These are phyloP conservation scores for Artibeus jamaicensis DNA, from an alignment of 2,797 vertebrate species.

Conservation along the genomic window DNA sequence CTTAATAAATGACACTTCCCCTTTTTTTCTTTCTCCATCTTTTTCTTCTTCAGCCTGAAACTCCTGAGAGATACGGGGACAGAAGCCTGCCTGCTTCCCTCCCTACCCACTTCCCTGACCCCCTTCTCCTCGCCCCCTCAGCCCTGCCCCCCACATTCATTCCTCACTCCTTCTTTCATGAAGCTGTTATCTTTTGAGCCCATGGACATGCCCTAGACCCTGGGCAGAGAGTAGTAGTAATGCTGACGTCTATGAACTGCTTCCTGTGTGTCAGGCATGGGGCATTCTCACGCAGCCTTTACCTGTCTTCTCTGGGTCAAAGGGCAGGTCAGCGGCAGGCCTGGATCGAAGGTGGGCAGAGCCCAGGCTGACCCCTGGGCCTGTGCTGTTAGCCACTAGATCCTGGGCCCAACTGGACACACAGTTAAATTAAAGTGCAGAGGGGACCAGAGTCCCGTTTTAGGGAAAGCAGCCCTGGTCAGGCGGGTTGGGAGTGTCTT, in stretches of 20 bases:
- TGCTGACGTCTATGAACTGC: not conserved
- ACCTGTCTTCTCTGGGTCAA: not conserved
- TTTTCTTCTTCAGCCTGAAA: not conserved
- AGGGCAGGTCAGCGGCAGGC: not conserved
- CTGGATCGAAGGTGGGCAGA: not conserved
- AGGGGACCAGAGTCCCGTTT: not conserved
- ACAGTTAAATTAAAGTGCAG: fast-evolving
- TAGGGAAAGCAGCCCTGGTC: not conserved
- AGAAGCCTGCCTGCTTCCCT: not conserved
- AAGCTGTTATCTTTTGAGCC: not conserved
- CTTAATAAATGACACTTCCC: not conserved
- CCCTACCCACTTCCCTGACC: fast-evolving
- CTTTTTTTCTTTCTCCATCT: not conserved
- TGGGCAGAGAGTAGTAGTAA: not conserved
- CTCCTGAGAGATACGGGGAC: not conserved
- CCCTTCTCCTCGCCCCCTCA: fast-evolving
- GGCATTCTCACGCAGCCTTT: not conserved
- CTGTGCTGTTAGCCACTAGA: not conserved
- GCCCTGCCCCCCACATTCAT: not conserved
- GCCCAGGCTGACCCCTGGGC: not conserved
- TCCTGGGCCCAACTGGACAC: not conserved
- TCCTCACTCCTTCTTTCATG: not conserved
- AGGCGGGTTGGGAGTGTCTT: not conserved
- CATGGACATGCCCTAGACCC: not conserved
- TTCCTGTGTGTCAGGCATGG: not conserved